phyloP scores from a whole-genome alignment of 64 coral and sea anemone species.

The Montipora cactus region DNA sequence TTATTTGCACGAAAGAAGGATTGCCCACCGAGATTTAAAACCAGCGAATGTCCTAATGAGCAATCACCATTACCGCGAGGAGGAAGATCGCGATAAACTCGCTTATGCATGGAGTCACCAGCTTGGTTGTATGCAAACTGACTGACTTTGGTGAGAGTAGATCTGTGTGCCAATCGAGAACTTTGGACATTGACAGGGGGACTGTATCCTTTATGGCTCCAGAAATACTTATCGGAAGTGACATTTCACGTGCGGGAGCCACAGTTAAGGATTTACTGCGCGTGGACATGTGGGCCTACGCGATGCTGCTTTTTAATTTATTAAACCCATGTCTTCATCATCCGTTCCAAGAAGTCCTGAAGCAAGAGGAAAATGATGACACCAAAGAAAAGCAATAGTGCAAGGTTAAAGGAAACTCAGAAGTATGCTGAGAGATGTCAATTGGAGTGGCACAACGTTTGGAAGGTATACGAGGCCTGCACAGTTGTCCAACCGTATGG shows the following conservation, averaged over 20 bases:
- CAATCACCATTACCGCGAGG: too few relatives aligned
- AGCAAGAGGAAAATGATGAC: constrained; percentile 3
- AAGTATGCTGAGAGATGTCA: constrained; percentile 30
- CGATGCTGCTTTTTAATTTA: constrained; percentile 47
- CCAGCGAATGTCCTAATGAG: too few relatives aligned
- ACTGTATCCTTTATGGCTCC: too few relatives aligned
- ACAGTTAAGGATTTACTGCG: constrained; percentile 25
- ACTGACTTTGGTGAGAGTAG: too few relatives aligned
- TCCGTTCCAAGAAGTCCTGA: constrained; percentile 41
- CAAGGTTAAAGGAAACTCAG: constrained; percentile 1
- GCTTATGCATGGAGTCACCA: too few relatives aligned
- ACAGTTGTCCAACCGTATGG: not conserved
- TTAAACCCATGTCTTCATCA: constrained; percentile 23
- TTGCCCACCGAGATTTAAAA: too few relatives aligned
- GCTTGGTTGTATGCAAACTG: too few relatives aligned
- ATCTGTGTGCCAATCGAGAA: too few relatives aligned
- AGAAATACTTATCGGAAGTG: too few relatives aligned
- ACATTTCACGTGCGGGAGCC: not conserved
- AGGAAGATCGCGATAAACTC: too few relatives aligned
- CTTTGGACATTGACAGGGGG: too few relatives aligned
- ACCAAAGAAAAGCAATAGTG: constrained; percentile 37
- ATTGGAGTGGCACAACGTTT: constrained; percentile 32
- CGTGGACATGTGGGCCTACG: constrained; percentile 63
- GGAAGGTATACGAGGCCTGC: constrained; percentile 35
- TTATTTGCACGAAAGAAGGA: too few relatives aligned